These are phyloP conservation scores for Scrobipalpa atriplicella DNA, from an alignment of 2,888 invertebrate genomes.

Conservation along the genomic window DNA sequence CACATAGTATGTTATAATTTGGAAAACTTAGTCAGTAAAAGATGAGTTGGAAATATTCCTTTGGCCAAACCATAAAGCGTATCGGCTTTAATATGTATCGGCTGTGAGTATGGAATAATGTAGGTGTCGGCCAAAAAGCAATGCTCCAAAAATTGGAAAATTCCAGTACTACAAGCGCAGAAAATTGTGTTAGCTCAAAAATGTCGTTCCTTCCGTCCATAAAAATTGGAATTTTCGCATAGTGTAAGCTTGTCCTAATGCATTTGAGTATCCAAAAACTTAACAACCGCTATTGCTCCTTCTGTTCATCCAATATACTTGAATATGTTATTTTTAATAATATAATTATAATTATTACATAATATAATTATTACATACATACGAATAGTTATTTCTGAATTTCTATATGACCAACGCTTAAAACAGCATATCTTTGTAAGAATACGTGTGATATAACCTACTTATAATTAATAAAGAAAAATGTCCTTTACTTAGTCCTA, in stretches of 20 bases:
- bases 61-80: constrained; percentile 37
- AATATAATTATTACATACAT: constrained; percentile 33
- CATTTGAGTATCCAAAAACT: constrained; percentile 54
- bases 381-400: constrained; percentile 55
- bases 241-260: constrained; percentile 63
- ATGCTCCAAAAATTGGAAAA: constrained; percentile 49
- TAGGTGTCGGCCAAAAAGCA: constrained; percentile 43
- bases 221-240: constrained; percentile 65
- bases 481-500: constrained; percentile 72
- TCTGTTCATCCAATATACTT: constrained; percentile 35
- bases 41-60: constrained; percentile 17
- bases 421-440: constrained; percentile 79
- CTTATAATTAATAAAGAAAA: constrained; percentile 65
- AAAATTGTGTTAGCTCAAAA: constrained; percentile 63
- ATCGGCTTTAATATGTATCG: constrained; percentile 53
- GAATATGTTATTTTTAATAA: constrained; percentile 41
- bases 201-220: constrained; percentile 77
- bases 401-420: constrained; percentile 78
- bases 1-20: too few species aligned
- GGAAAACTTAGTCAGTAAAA: not conserved
- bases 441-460: constrained; percentile 81
- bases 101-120: constrained; percentile 53
- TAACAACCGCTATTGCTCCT: constrained; percentile 34
- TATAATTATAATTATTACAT: constrained; percentile 45
- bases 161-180: constrained; percentile 42